phyloP scores from a whole-genome alignment of 2,888 invertebrate species.

The Aelia acuminata region DNA sequence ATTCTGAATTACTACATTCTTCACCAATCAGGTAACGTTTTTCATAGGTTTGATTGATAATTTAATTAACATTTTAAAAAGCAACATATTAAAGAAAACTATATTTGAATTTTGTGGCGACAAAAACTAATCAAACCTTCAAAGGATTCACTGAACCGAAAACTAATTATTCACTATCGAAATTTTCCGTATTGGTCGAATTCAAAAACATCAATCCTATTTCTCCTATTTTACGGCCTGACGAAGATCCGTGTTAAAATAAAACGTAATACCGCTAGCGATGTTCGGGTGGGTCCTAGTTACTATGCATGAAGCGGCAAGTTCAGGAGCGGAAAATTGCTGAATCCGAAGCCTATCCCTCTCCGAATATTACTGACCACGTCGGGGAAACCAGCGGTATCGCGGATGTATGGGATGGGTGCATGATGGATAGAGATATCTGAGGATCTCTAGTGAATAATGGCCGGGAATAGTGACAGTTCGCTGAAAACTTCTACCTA shows the following conservation, averaged over 20 bases:
- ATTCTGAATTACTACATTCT: no score
- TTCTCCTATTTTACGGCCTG: background rate
- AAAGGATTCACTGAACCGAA: background rate
- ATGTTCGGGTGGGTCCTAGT: constrained; percentile 3
- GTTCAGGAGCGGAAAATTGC: constrained; percentile 33
- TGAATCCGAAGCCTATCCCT: background rate
- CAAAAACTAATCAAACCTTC: background rate
- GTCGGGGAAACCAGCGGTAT: background rate
- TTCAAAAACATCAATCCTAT: background rate
- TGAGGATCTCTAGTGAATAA: background rate
- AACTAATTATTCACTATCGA: background rate
- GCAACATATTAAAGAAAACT: background rate
- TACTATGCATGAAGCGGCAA: constrained; percentile 13
- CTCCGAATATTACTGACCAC: constrained; percentile 33
- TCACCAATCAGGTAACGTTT: no score
- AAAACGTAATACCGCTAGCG: background rate
- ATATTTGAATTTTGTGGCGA: background rate
- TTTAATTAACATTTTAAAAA: background rate
- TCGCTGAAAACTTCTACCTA: background rate
- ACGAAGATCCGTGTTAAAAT: background rate
- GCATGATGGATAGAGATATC: constrained; percentile 18
- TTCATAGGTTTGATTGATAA: no score
- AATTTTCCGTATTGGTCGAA: background rate
- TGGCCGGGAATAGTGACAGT: background rate
- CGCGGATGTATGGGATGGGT: background rate